Conservation (phyloP, 1,140 invertebrate species). For the Leptonema lineaticorne region DNA sequence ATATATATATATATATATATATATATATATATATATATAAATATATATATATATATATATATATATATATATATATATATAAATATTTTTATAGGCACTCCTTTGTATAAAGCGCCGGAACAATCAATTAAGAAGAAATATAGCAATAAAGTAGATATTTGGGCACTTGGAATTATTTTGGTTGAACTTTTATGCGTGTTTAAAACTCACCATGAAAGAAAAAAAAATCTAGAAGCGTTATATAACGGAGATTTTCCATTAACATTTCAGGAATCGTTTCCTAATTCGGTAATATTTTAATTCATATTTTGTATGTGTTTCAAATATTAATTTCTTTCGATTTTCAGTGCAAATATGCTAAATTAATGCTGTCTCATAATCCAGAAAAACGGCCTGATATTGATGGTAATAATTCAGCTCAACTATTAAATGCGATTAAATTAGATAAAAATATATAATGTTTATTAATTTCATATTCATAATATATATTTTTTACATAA, state of each 20-base stretch:
- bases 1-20: background rate
- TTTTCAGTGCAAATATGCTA: too few relatives aligned
- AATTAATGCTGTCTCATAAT: too few relatives aligned
- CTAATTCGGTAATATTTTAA: background rate
- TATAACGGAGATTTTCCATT: background rate
- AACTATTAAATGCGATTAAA: too few relatives aligned
- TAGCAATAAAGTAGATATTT: conserved; percentile 4
- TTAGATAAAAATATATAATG: too few relatives aligned
- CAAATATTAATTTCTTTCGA: too few relatives aligned
- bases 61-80: background rate
- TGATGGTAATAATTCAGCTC: too few relatives aligned
- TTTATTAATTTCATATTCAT: too few relatives aligned
- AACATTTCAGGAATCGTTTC: background rate
- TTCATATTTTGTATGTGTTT: background rate
- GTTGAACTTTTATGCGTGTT: background rate
- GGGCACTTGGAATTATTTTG: background rate
- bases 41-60: background rate
- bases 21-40: background rate
- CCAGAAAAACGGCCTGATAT: too few relatives aligned
- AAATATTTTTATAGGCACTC: too few relatives aligned
- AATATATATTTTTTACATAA: too few relatives aligned
- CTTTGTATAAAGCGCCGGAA: background rate
- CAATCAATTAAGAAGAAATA: background rate
- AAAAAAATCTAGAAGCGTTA: background rate
- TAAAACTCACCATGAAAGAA: background rate